phyloP scores from a whole-genome alignment of 1,140 invertebrate genomes.

The Mercenaria mercenaria region DNA sequence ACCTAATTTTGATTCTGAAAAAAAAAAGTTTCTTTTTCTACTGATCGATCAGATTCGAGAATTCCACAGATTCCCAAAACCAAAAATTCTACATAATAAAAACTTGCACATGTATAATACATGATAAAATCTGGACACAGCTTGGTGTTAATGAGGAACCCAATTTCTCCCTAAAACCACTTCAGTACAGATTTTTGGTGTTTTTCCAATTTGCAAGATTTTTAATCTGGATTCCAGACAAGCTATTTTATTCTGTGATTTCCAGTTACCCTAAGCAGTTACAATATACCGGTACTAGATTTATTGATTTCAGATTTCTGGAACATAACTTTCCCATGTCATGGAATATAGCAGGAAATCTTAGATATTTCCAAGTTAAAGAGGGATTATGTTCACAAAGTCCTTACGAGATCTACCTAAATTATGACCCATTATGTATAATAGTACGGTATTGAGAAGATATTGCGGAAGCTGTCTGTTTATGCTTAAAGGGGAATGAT shows the following conservation, averaged over 20 bases:
- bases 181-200: neutral
- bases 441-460: no score
- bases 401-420: neutral
- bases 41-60: no score
- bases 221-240: neutral
- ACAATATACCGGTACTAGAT: neutral
- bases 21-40: no score
- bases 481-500: no score
- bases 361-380: neutral
- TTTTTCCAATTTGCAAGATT: neutral
- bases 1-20: no score
- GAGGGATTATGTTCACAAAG: neutral
- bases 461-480: no score
- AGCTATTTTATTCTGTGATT: neutral
- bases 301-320: neutral
- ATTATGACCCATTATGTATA: neutral
- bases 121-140: no score
- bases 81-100: no score
- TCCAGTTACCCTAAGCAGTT: neutral
- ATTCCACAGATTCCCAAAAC: no score
- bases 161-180: no score
- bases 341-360: neutral
- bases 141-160: no score
- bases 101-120: no score
- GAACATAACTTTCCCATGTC: neutral